phyloP scores from a whole-genome alignment of 2,113 vertebrate genomes.

The Urocitellus parryii region DNA sequence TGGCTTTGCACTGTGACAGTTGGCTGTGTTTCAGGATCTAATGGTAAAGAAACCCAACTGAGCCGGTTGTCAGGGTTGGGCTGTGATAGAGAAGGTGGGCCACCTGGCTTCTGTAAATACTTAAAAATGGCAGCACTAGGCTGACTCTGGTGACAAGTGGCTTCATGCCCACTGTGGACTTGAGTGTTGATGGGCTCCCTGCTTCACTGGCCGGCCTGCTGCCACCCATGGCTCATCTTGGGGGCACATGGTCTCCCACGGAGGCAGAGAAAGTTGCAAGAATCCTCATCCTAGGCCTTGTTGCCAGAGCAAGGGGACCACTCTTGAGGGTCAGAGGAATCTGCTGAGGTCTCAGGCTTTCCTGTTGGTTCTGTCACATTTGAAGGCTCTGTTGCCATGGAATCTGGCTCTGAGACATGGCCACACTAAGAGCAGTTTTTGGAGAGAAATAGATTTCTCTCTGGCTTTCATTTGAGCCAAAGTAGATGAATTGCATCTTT shows the following conservation, averaged over 20 bases:
- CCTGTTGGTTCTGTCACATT: slow-evolving; percentile 8
- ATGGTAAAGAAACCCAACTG: background rate
- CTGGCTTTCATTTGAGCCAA: slow-evolving; percentile 61
- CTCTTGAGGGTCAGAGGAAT: slow-evolving; percentile 32
- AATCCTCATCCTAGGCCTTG: background rate
- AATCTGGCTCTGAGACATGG: slow-evolving; percentile 43
- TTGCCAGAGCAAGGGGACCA: slow-evolving; percentile 15
- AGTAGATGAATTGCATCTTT: slow-evolving; percentile 56
- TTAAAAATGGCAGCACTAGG: fast-evolving
- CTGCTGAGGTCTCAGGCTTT: slow-evolving; percentile 52
- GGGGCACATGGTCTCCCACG: background rate
- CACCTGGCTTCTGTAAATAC: background rate
- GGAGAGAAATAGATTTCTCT: slow-evolving; percentile 74
- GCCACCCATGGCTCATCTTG: background rate
- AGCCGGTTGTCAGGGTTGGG: background rate
- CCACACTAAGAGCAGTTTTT: slow-evolving; percentile 55
- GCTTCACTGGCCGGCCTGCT: background rate
- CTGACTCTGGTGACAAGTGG: background rate
- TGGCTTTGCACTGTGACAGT: fast-evolving
- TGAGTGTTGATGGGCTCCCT: background rate
- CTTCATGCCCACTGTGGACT: fast-evolving
- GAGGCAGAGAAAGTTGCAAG: background rate
- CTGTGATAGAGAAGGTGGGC: background rate
- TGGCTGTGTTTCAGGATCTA: background rate
- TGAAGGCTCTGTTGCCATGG: slow-evolving; percentile 69